Evolutionary conservation across 2,888 invertebrate species (phyloP).

Genomic region (Drosophila emarginata): DNA sequence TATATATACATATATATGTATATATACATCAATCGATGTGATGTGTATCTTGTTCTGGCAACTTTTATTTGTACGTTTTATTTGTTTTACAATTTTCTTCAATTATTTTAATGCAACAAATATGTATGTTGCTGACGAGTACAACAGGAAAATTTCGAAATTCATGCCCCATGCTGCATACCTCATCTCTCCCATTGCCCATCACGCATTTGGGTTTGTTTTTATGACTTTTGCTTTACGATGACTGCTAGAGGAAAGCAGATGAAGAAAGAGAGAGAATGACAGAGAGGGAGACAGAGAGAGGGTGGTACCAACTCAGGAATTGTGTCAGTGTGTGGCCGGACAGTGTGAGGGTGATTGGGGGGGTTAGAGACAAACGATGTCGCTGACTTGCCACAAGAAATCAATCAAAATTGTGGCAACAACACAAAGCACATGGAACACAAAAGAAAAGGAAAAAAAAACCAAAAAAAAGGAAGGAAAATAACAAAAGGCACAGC

Average conservation of each 20-base stretch:
- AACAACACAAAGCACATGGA: constrained; percentile 38
- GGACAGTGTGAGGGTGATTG: constrained; percentile 4
- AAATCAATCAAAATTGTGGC: constrained; percentile 74
- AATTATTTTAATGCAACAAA: constrained; percentile 76
- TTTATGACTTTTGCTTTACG: constrained; percentile 73
- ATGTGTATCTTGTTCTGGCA: constrained; percentile 15
- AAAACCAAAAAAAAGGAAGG: constrained; percentile 10
- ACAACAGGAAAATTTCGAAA: constrained; percentile 43
- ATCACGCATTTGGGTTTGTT: constrained; percentile 31
- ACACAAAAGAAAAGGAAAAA: constrained; percentile 15
- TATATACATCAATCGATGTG: constrained; percentile 49
- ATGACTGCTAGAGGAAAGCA: constrained; percentile 17
- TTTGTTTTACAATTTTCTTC: constrained; percentile 70
- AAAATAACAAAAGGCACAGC: constrained; percentile 63
- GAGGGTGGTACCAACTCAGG: constrained; percentile 1
- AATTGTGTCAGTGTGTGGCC: constrained; percentile 59
- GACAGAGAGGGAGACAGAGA: not conserved
- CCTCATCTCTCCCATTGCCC: not conserved
- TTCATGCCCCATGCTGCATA: constrained; percentile 10
- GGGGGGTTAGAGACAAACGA: constrained; percentile 25
- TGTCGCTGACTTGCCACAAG: constrained; percentile 72
- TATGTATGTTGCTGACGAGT: constrained; percentile 52
- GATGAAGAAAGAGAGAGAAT: not conserved
- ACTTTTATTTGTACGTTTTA: constrained; percentile 37
- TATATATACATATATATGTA: no score